Evolutionary conservation across 2,888 invertebrate genomes (phyloP), one percentile per base, ranked within the genome.

Genomic region (Acronicta psi): DNA sequence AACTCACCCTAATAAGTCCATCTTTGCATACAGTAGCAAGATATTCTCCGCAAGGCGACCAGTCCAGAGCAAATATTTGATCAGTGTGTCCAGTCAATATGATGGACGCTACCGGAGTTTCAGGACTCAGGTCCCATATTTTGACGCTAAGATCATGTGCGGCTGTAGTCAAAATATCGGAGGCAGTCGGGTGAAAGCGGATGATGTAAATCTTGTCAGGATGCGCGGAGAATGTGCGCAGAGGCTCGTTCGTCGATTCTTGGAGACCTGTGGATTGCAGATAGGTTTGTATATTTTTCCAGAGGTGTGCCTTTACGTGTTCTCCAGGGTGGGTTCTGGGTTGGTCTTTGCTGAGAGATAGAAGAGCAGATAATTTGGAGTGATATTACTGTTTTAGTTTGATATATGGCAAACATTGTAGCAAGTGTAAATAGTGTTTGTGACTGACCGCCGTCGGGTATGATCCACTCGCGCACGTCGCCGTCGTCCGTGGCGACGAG

Each of bases 401-500:
- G n/a, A n/a, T n/a, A n/a, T n/a, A n/a, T n/a, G n/a, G n/a, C n/a
- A n/a, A n/a, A n/a, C n/a, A n/a, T n/a, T n/a, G n/a, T n/a, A n/a
- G n/a, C n/a, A 25, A 25, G 23, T 9, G 3, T 3, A 17, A 9
- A 14, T 8, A 14, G 4, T 2, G 10, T 17, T n/a, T 9, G 5
- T 5, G 10, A 43, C 81, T 71, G 13, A 91, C 96, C 97, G 14
- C 91, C 95, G 7, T 95, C 95, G 0, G 97, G 97, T 66, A 98
- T 95, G 65, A 95, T 94, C 98, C 98, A 98, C 61, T 98, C 91
- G 65, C 96, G 95, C 23, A 98, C 95, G 67, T 95, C 95, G 1
- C 98, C 99, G 87, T 98, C 98, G 80, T 99, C 99, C 81, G 98
- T 98, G 25, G 97, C 98, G 40, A 98, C 98, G 40, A 98, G 96